Conservation (phyloP, 1,140 invertebrate species). For the Nephila pilipes region DNA sequence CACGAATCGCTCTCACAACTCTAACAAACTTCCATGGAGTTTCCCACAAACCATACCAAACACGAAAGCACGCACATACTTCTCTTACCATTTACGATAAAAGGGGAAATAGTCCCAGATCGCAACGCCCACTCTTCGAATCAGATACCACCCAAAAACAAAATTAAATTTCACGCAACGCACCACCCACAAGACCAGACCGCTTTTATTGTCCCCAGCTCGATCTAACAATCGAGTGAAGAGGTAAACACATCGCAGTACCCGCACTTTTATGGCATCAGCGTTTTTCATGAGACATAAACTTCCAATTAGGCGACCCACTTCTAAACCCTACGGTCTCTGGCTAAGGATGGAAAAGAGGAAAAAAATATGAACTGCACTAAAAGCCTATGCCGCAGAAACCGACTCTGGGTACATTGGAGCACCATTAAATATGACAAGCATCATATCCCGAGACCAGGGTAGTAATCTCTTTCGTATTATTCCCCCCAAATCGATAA, state of each 20-base stretch:
- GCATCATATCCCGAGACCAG: conserved; percentile 46
- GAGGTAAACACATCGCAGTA: conserved; percentile 35
- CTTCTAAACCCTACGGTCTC: conserved; percentile 39
- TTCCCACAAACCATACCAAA: neutral
- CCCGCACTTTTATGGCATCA: conserved; percentile 65
- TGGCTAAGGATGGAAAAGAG: neutral
- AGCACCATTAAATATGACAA: conserved; percentile 76
- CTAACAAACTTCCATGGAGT: neutral
- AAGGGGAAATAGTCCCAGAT: neutral
- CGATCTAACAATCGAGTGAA: conserved; percentile 41
- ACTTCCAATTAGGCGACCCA: conserved; percentile 74
- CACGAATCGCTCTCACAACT: neutral
- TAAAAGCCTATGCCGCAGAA: conserved; percentile 42
- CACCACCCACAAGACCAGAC: conserved; percentile 25
- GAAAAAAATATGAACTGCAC: conserved; percentile 50
- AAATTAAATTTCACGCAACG: conserved; percentile 66
- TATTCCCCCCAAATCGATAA: conserved; percentile 64
- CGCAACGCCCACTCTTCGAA: conserved; percentile 23
- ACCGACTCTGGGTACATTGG: conserved; percentile 29
- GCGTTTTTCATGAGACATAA: conserved; percentile 76
- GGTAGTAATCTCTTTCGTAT: conserved; percentile 57
- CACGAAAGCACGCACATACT: conserved; percentile 37
- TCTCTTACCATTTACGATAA: neutral
- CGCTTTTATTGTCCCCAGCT: conserved; percentile 45
- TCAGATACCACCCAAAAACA: conserved; percentile 8